A percentile compares a stretch with the other conserved stretches of the same genome.
These are phyloP conservation scores for Spheniscus mendiculus DNA, from an alignment of 2,113 vertebrate genomes.

Conservation along the genomic window DNA sequence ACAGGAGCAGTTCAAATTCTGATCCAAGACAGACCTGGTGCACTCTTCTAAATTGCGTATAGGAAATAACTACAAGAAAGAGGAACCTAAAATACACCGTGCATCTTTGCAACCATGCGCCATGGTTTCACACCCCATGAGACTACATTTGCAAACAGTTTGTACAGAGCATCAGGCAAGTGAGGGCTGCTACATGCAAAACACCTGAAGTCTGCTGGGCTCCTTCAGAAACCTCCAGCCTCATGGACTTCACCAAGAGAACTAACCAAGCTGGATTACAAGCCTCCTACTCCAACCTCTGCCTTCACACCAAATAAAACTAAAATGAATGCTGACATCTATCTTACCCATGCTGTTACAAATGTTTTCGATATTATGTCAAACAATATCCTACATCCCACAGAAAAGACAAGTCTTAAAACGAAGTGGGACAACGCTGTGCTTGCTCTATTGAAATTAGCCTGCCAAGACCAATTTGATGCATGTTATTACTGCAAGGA, in stretches of 20 bases:
- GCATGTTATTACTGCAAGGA: slow-evolving; percentile 68
- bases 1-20: not conserved
- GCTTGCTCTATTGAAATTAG: slow-evolving; percentile 9
- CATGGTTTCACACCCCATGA: not conserved
- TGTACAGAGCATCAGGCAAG: not conserved
- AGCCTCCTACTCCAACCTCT: not conserved
- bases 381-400: not conserved
- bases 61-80: not conserved
- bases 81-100: not conserved
- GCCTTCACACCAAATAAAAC: not conserved
- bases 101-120: not conserved
- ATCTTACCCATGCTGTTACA: not conserved
- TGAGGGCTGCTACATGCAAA: fast-evolving
- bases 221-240: not conserved
- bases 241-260: not conserved
- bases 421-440: not conserved
- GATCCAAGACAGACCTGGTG: not conserved
- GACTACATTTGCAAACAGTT: not conserved
- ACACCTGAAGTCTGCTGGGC: not conserved
- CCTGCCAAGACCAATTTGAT: slow-evolving; percentile 39
- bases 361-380: not conserved
- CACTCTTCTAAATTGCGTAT: not conserved
- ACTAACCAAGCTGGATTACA: not conserved
- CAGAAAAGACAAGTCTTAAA: not conserved
- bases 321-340: not conserved